Evolutionary conservation across 2,888 invertebrate genomes (phyloP).

Genomic region (Pristionchus arcanus): DNA sequence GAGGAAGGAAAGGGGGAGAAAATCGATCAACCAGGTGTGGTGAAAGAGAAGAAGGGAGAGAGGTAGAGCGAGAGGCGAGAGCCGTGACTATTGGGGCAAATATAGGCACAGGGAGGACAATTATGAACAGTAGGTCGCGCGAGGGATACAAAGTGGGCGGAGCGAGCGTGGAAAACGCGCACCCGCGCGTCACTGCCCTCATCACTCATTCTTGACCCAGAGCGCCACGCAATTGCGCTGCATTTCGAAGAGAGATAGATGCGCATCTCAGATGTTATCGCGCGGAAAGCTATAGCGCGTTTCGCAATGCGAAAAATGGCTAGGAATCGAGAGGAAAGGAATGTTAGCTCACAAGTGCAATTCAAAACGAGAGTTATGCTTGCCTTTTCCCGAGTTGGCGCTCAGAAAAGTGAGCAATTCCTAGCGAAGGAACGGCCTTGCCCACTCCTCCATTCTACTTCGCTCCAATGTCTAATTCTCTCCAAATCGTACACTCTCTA

Average conservation of each 20-base stretch:
- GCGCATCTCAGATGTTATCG: slow-evolving; percentile 12
- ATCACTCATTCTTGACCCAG: slow-evolving; percentile 34
- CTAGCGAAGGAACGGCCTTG: not conserved
- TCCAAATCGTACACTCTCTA: not conserved
- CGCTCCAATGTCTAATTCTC: not conserved
- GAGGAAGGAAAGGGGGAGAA: not conserved
- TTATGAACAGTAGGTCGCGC: slow-evolving; percentile 33
- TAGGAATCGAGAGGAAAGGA: not conserved
- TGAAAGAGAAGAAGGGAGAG: slow-evolving; percentile 31
- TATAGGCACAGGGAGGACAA: not conserved
- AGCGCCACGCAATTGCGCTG: not conserved
- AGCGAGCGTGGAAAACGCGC: slow-evolving; percentile 19
- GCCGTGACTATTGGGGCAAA: not conserved
- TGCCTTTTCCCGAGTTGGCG: not conserved
- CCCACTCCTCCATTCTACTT: not conserved
- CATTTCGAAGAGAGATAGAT: not conserved
- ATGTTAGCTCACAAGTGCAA: not conserved
- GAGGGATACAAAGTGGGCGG: not conserved
- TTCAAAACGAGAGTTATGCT: not conserved
- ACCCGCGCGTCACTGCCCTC: not conserved
- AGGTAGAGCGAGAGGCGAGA: not conserved
- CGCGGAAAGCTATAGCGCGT: slow-evolving; percentile 5
- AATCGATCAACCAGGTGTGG: slow-evolving; percentile 39
- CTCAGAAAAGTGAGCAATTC: not conserved
- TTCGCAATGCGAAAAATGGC: slow-evolving; percentile 3